A percentile compares a stretch with the other conserved stretches of the same genome.
These are phyloP conservation scores for Bathynomus jamesi DNA, from an alignment of 1,140 invertebrate genomes.

Conservation along the genomic window DNA sequence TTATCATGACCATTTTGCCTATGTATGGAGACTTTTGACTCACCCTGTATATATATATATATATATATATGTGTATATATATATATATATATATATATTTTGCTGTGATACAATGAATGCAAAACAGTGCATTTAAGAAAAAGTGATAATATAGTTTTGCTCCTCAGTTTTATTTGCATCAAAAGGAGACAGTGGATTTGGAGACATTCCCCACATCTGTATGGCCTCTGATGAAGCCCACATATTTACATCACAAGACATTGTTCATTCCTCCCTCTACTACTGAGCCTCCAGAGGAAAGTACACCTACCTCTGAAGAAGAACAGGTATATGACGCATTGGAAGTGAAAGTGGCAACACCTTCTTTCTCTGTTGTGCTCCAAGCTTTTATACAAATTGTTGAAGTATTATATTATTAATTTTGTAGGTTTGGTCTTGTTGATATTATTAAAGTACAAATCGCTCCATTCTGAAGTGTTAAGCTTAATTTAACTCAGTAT, in stretches of 20 bases:
- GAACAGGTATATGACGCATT: background rate
- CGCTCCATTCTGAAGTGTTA: too few species aligned
- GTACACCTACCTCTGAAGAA: slow-evolving; percentile 6
- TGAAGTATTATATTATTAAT: background rate
- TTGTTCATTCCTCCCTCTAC: slow-evolving; percentile 37
- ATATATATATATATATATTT: too few species aligned
- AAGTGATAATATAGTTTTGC: too few species aligned
- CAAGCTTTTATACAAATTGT: background rate
- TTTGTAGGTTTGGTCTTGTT: background rate
- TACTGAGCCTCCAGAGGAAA: slow-evolving; percentile 30
- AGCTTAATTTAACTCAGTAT: too few species aligned
- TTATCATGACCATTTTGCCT: too few species aligned
- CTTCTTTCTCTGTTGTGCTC: background rate
- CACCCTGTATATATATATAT: too few species aligned
- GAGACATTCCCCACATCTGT: slow-evolving; percentile 61
- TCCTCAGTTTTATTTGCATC: slow-evolving; percentile 59
- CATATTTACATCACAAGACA: slow-evolving; percentile 54
- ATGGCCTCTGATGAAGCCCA: slow-evolving; percentile 71
- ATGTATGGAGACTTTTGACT: too few species aligned
- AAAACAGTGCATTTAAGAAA: too few species aligned
- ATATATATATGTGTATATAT: too few species aligned
- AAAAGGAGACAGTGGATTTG: slow-evolving; percentile 58
- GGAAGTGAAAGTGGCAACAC: background rate
- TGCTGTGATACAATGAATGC: too few species aligned
- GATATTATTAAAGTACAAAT: too few species aligned